Percentiles rank a stretch among this genome's conserved stretches.
Evolutionary conservation across 2,113 vertebrate genomes (phyloP).

Genomic region (Passerina amoena): DNA sequence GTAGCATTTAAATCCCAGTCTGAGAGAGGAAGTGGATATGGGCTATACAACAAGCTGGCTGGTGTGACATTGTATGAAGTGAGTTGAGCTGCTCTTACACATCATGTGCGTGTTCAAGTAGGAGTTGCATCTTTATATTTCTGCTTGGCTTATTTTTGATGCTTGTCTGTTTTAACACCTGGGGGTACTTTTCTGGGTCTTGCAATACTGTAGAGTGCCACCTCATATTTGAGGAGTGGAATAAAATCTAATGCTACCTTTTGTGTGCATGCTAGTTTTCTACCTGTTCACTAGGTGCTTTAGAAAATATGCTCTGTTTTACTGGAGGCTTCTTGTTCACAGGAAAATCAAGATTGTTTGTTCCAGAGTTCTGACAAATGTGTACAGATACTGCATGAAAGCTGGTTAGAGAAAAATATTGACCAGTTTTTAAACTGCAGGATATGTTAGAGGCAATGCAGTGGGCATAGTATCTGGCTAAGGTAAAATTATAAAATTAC

Average conservation of each 20-base stretch:
- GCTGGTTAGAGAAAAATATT: background rate
- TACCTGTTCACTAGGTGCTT: background rate
- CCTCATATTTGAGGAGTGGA: background rate
- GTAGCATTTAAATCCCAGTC: background rate
- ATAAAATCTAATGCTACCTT: background rate
- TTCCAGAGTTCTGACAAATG: background rate
- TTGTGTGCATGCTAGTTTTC: background rate
- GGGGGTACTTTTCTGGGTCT: background rate
- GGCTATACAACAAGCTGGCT: background rate
- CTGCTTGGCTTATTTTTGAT: background rate
- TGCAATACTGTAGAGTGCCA: background rate
- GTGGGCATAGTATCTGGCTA: background rate
- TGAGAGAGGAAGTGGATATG: background rate
- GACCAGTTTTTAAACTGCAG: background rate
- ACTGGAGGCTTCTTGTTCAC: slow-evolving; percentile 30
- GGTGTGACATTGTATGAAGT: background rate
- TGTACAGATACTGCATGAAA: background rate
- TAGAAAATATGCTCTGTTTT: background rate
- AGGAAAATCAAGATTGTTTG: slow-evolving; percentile 5
- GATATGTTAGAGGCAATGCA: background rate
- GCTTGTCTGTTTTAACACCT: background rate
- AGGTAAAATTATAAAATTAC: background rate
- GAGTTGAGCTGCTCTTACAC: background rate
- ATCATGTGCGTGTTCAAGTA: background rate
- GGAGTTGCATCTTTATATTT: background rate